Base-by-base conservation (phyloP, 2,797 vertebrate species). In the Siniperca scherzeri region DNA sequence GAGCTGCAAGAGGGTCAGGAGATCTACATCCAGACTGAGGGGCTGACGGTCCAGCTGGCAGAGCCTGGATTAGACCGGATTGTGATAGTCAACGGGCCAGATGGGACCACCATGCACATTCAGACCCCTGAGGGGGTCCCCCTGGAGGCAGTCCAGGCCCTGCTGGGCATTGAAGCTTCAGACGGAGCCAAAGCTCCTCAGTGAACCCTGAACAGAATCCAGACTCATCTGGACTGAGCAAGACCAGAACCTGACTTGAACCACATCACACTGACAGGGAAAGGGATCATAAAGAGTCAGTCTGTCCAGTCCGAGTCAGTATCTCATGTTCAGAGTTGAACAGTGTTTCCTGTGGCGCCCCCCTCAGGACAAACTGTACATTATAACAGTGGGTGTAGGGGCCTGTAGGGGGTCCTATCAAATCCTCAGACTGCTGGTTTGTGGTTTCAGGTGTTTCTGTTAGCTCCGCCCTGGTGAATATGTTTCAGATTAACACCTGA, bases 1-100 rank as follows among this genome's bases (percentile, higher is more conserved):
- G 87, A 88, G 57, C 74, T 96, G 62, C 95, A 96, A 74, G 89
- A 96, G 61, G 86, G 95, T 73, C 95, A 95, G 87, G 94, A 95
- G 0, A 93, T 97, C 80, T 96, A 96, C 79, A 96, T 97, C 91
- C 95, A 96, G 88, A 96, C 96, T 2, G 93, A 96, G 8, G 95
- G 94, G 0, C 87, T 97, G 38, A 92, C 96, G 11, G 91, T 97
- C 78, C 94, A 97, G 84, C 92, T 96, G 38, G 87, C 94, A 2
- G 95, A 96, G 10, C 86, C 91, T 0, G 89, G 91, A 80, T 91
- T 97, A 33, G 96, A 97, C n/a, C 94, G 94, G 38, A 90, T 95
- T 0, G 94, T 97, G 44, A 96, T 96, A 0, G 95, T 97, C 50
- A 96, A 97, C 0, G 91, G 94, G 30, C 93, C 92, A 0, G 95